phyloP scores from a whole-genome alignment of 2,113 vertebrate genomes.

The Oncorhynchus nerka region DNA sequence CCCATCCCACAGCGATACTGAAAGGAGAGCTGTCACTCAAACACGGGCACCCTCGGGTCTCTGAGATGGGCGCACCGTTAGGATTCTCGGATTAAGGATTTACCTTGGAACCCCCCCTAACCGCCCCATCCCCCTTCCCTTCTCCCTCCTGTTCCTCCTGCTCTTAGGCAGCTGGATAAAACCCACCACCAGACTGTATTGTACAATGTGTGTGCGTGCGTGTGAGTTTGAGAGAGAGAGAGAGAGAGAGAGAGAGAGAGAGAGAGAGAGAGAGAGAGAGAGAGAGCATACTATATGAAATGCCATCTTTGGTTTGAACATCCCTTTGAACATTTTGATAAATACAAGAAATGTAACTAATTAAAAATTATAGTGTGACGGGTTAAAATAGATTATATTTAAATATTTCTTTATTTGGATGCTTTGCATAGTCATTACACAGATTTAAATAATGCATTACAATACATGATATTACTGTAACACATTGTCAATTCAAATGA shows the following conservation, averaged over 20 bases:
- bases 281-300: neutral
- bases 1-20: slow-evolving; percentile 55
- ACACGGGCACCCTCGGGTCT: slow-evolving; percentile 63
- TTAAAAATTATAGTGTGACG: too few species aligned
- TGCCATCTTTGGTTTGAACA: too few species aligned
- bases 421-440: slow-evolving; percentile 42
- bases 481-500: slow-evolving; percentile 44
- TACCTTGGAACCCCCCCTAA: slow-evolving; percentile 62
- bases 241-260: neutral
- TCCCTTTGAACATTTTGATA: too few species aligned
- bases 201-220: neutral
- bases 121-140: slow-evolving; percentile 44
- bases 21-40: slow-evolving; percentile 72
- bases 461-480: slow-evolving; percentile 23
- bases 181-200: neutral
- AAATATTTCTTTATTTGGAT: slow-evolving; percentile 36
- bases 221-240: too few species aligned
- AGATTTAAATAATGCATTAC: slow-evolving; percentile 19
- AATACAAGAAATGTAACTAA: too few species aligned
- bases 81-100: slow-evolving; percentile 59
- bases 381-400: slow-evolving; percentile 19
- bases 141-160: slow-evolving; percentile 10
- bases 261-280: too few species aligned
- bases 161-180: slow-evolving; percentile 7
- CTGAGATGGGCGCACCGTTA: slow-evolving; percentile 50